Conservation (phyloP, 2,113 vertebrate species). For the Corythaixoides concolor region DNA sequence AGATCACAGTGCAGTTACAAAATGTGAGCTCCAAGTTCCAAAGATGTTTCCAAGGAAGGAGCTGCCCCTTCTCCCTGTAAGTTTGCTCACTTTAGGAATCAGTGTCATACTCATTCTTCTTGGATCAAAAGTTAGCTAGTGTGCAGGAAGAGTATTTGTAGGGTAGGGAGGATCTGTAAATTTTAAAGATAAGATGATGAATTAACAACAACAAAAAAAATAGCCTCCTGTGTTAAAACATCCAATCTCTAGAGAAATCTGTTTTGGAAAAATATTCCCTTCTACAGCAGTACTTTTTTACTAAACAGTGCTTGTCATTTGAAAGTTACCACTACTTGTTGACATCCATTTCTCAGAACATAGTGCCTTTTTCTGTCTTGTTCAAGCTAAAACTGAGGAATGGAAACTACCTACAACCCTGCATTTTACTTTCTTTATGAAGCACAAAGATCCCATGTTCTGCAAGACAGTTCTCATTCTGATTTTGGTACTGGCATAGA, state of each 20-base stretch:
- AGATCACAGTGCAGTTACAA: not conserved
- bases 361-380: not conserved
- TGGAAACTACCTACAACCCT: not conserved
- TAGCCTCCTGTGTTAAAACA: not conserved
- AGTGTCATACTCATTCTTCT: not conserved
- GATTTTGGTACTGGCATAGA: not conserved
- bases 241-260: not conserved
- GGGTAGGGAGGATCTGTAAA: not conserved
- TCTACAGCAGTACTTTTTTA: not conserved
- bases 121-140: not conserved
- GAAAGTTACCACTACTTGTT: not conserved
- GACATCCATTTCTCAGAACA: not conserved
- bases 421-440: slow-evolving; percentile 31
- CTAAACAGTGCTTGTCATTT: not conserved
- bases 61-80: not conserved
- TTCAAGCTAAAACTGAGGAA: not conserved
- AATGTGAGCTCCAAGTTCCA: not conserved
- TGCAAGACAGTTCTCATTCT: not conserved
- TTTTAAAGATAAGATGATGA: not conserved
- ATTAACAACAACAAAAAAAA: not conserved
- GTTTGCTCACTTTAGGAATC: not conserved
- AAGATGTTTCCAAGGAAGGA: not conserved
- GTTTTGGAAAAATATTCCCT: not conserved
- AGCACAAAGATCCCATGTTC: not conserved
- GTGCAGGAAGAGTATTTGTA: not conserved